Evolutionary conservation across 2,888 invertebrate genomes (phyloP), one percentile per base, ranked within the genome.

Genomic region (Megalurothrips usitatus): DNA sequence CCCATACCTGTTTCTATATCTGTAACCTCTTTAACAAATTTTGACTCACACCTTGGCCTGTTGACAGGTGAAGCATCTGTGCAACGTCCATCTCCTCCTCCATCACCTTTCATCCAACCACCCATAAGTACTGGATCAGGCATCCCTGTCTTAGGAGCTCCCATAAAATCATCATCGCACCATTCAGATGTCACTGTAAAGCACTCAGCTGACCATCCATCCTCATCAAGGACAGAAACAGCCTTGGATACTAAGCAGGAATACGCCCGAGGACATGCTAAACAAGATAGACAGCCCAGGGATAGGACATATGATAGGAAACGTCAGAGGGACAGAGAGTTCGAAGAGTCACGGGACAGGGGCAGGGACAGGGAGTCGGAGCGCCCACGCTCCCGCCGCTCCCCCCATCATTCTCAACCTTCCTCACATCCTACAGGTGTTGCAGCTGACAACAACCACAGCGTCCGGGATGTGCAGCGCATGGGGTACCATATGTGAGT

Each of bases 391-490:
- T 19, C 34, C 19, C 81, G 78, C 52, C 80, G 79, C 49, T 63
- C 58, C 23, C 58, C 81, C 49, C 80, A 81, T 26, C 80, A 78
- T 58, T 49, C 23, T 43, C 52, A 58, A 47, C 80, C 80, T 63
- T 78, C 82, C 78, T 80, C 63, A 43, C 68, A 80, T 80, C 52
- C 79, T 17, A n/a, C 75, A 43, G 58, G 28, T 48, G 23, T 78
- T 47, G 19, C 68, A 28, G 68, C 82, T 79, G 12, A 84, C 82
- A 83, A 85, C 79, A 85, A 87, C 10, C 84, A 79, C 82, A 68
- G 47, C 28, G 28, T 75, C 86, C 49, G 87, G 86, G 85, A 89
- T 88, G 85, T 87, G 87, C 85, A 81, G 1, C 81, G 23, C 14
- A 28, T 23, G 78, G 81, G 23, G 49, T 78, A 43, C 78, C 81